Evolutionary conservation across 2,113 vertebrate species (phyloP).

Genomic region (Peromyscus maniculatus): DNA sequence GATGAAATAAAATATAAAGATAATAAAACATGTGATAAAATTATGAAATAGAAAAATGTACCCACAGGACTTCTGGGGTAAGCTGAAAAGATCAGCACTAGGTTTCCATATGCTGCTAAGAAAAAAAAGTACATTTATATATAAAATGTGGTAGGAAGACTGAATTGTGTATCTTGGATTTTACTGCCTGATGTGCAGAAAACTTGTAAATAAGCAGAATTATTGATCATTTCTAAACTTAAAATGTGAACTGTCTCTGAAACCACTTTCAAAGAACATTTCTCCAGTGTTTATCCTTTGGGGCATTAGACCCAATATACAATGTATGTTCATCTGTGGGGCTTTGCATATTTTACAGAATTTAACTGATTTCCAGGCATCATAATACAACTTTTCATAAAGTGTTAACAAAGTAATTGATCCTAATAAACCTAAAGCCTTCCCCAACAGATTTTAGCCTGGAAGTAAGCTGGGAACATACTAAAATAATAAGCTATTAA

Average conservation of each 20-base stretch:
- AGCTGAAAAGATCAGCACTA: not conserved
- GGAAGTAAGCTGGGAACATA: not conserved
- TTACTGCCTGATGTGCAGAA: not conserved
- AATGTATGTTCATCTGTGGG: not conserved
- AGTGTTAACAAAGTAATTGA: not conserved
- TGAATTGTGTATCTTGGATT: not conserved
- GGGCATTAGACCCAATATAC: slow-evolving; percentile 33
- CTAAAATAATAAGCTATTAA: not conserved
- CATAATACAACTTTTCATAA: slow-evolving; percentile 10
- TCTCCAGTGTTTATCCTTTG: not conserved
- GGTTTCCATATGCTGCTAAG: not conserved
- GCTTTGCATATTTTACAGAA: not conserved
- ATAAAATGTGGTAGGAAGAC: not conserved
- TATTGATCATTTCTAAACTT: slow-evolving; percentile 13
- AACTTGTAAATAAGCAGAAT: not conserved
- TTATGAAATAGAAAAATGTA: not conserved
- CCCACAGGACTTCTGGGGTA: not conserved
- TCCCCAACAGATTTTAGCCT: not conserved
- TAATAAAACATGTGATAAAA: not conserved
- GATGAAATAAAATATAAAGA: not conserved
- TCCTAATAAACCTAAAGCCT: not conserved
- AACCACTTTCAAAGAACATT: not conserved
- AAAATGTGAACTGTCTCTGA: not conserved
- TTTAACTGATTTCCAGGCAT: slow-evolving; percentile 6
- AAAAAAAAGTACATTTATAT: too few species aligned